phyloP scores from a whole-genome alignment of 1,140 invertebrate species.

The Idris sp. region DNA sequence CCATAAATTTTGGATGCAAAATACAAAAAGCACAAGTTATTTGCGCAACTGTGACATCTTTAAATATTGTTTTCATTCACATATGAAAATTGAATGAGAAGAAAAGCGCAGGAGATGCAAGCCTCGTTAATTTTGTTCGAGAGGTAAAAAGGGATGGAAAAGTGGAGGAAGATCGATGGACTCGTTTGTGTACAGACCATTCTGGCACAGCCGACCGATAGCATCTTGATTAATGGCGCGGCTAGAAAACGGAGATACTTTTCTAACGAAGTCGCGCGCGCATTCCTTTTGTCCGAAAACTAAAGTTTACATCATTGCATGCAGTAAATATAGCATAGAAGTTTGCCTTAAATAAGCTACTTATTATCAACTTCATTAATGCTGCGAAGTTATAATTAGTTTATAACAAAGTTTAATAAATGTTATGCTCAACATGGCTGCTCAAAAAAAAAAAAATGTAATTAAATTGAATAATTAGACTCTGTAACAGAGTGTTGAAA shows the following conservation, averaged over 20 bases:
- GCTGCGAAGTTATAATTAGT: constrained; percentile 8
- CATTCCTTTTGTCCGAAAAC: constrained; percentile 21
- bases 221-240: constrained; percentile 60
- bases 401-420: too few species aligned
- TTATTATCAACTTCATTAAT: constrained; percentile 9
- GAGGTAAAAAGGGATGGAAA: constrained; percentile 40
- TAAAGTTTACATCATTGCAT: constrained; percentile 14
- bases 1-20: too few species aligned
- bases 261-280: constrained; percentile 49
- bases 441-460: too few species aligned
- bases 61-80: too few species aligned
- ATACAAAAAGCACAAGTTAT: too few species aligned
- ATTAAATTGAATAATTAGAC: too few species aligned
- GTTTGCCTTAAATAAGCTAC: neutral
- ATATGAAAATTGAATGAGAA: constrained; percentile 51
- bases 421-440: too few species aligned
- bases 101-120: constrained; percentile 30
- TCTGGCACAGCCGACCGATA: constrained; percentile 45
- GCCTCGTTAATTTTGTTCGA: constrained; percentile 59
- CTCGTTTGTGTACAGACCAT: constrained; percentile 53
- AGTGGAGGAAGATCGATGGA: constrained; percentile 57
- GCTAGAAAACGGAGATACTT: constrained; percentile 34
- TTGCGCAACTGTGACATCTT: too few species aligned
- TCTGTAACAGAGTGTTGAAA: too few species aligned
- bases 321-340: constrained; percentile 8